Evolutionary conservation across 2,888 invertebrate genomes (phyloP).

Genomic region (Aricia artaxerxes): DNA sequence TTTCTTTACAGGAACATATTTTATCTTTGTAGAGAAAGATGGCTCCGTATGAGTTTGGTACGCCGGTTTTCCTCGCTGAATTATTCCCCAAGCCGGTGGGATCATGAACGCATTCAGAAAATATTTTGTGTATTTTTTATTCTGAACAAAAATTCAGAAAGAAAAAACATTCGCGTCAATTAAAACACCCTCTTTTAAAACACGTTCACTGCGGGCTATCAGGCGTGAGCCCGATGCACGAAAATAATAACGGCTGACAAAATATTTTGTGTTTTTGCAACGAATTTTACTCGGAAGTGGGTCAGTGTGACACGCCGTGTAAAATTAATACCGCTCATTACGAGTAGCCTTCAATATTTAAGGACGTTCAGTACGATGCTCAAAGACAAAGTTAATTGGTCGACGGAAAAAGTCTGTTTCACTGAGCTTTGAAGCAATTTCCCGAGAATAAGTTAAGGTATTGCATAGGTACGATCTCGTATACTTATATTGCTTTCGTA

Average conservation of each 20-base stretch:
- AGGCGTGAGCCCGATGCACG: neutral
- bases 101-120: too few relatives aligned
- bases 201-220: neutral
- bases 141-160: neutral
- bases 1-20: too few relatives aligned
- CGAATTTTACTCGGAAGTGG: neutral
- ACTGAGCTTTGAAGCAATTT: too few relatives aligned
- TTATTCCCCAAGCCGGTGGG: neutral
- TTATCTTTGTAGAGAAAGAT: too few relatives aligned
- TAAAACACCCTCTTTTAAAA: neutral
- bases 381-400: neutral
- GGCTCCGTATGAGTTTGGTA: too few relatives aligned
- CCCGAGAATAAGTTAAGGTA: neutral
- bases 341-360: neutral
- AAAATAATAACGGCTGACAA: neutral
- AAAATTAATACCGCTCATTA: slow-evolving; percentile 5
- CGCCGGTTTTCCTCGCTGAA: too few relatives aligned
- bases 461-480: too few relatives aligned
- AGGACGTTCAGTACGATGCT: neutral
- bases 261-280: slow-evolving; percentile 13
- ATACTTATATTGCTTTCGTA: too few relatives aligned
- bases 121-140: neutral
- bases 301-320: neutral
- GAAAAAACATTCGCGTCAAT: neutral
- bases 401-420: neutral